phyloP scores from a whole-genome alignment of 2,797 vertebrate species.

The Scolopax rusticola region DNA sequence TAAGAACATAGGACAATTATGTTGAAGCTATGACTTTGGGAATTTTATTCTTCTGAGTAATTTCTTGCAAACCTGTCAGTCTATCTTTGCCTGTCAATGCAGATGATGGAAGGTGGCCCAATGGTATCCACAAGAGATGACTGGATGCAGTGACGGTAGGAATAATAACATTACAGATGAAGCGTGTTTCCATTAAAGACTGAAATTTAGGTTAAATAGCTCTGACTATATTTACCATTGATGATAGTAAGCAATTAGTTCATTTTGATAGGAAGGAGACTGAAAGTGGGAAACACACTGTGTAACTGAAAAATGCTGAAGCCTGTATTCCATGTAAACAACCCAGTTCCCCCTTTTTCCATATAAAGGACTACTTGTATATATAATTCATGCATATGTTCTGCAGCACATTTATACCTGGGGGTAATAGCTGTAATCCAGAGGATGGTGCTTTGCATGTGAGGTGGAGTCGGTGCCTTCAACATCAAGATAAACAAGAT shows the following conservation, averaged over 20 bases:
- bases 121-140: background rate
- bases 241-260: background rate
- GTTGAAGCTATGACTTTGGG: background rate
- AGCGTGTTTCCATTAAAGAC: background rate
- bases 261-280: background rate
- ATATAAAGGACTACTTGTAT: background rate
- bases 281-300: background rate
- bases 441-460: background rate
- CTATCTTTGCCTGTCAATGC: background rate
- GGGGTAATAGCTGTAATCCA: background rate
- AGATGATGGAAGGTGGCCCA: background rate
- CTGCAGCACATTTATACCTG: background rate
- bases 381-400: background rate
- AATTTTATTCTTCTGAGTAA: background rate
- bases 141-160: background rate
- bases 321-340: background rate
- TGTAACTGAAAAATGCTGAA: too few species aligned
- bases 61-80: background rate
- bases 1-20: background rate
- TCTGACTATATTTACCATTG: background rate
- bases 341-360: background rate
- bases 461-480: background rate
- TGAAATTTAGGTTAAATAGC: background rate
- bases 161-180: background rate
- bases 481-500: background rate